A percentile compares a stretch with the other conserved stretches of the same genome.
Evolutionary conservation across 2,797 vertebrate species (phyloP).

Genomic region (Aldrovandia affinis): DNA sequence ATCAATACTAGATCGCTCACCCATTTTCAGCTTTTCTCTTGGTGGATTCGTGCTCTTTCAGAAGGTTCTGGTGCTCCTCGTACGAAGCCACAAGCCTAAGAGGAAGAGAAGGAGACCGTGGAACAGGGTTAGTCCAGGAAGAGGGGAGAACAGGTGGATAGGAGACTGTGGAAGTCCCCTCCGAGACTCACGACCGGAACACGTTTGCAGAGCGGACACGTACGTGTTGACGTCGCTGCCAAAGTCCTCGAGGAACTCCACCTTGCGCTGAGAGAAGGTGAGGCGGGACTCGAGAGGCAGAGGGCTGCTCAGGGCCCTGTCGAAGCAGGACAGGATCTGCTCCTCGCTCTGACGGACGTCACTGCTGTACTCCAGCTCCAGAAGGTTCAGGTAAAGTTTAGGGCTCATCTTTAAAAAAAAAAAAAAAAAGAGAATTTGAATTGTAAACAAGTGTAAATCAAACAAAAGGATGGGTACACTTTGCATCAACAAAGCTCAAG

Average conservation of each 20-base stretch:
- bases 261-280: conserved; percentile 94
- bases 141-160: too few relatives aligned
- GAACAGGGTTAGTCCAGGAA: too few relatives aligned
- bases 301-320: conserved; percentile 84
- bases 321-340: conserved; percentile 91
- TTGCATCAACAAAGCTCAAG: not conserved
- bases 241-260: conserved; percentile 98
- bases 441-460: too few relatives aligned
- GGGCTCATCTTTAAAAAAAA: conserved; percentile 80
- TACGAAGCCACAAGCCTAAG: conserved; percentile 87
- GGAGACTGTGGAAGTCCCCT: too few relatives aligned
- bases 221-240: conserved; percentile 92
- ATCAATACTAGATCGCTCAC: conserved; percentile 62
- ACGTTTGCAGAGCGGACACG: conserved; percentile 27
- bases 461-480: too few relatives aligned
- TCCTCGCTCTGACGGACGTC: conserved; percentile 92
- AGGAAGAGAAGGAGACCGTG: conserved; percentile 1
- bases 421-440: not conserved
- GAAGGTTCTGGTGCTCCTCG: conserved; percentile 88
- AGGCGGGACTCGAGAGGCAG: conserved; percentile 87
- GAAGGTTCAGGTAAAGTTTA: conserved; percentile 92
- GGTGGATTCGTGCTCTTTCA: conserved; percentile 85
- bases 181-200: too few relatives aligned
- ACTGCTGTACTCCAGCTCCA: conserved; percentile 92
- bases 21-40: conserved; percentile 96